These are phyloP conservation scores for Leucophenga montana DNA, from an alignment of 2,888 invertebrate genomes.

Conservation along the genomic window DNA sequence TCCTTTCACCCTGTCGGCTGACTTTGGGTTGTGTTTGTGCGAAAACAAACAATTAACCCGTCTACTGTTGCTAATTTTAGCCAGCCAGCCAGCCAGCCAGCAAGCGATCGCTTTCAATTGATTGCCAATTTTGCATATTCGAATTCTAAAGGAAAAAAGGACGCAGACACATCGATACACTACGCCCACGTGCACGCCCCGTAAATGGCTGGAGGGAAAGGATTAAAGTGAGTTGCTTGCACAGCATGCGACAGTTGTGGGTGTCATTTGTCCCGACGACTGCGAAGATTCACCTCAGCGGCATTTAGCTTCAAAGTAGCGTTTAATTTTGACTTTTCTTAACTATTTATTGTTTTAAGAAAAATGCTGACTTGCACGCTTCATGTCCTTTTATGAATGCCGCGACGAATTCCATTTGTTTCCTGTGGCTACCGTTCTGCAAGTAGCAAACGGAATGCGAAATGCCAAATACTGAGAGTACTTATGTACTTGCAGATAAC, in stretches of 20 bases:
- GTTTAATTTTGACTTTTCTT: slow-evolving; percentile 39
- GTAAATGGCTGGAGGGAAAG: slow-evolving; percentile 46
- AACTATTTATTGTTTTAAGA: slow-evolving; percentile 32
- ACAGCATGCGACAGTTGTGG: slow-evolving; percentile 36
- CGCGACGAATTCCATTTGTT: slow-evolving; percentile 38
- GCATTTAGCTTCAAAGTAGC: slow-evolving; percentile 26
- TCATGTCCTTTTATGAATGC: slow-evolving; percentile 42
- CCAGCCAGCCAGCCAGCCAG: slow-evolving; percentile 34
- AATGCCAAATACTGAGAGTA: no score
- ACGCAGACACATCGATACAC: slow-evolving; percentile 49
- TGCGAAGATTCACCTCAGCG: not conserved
- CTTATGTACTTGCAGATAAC: no score
- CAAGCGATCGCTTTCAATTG: no score
- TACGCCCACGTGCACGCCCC: slow-evolving; percentile 52
- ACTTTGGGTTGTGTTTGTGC: slow-evolving; percentile 32
- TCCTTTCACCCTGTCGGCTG: slow-evolving; percentile 23
- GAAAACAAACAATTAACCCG: slow-evolving; percentile 57
- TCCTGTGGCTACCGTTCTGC: slow-evolving; percentile 48
- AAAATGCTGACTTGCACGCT: not conserved
- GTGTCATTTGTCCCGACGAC: not conserved
- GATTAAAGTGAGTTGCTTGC: slow-evolving; percentile 42
- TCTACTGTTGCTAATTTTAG: slow-evolving; percentile 67
- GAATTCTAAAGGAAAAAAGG: not conserved
- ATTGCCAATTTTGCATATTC: slow-evolving; percentile 50
- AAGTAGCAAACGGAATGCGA: not conserved